Base-by-base conservation (phyloP, 2,113 vertebrate species). In the Columba janthina region DNA sequence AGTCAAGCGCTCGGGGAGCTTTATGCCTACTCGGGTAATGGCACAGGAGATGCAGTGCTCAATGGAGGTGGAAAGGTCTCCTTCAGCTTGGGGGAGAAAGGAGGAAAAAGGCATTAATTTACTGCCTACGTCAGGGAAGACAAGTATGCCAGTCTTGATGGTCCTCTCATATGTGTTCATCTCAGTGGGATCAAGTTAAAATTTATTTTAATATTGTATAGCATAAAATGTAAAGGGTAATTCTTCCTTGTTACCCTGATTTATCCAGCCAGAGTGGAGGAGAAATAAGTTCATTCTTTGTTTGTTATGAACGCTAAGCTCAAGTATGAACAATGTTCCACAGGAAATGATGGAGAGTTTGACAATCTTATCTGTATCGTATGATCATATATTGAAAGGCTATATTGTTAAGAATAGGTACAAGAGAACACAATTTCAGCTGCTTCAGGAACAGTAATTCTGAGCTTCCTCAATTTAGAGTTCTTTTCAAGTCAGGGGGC, bases 251-350 rank as follows among this genome's bases (percentile, higher is more conserved):
- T 76, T 83, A 48, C 60, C 17, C 40, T 92, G 71, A 95, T 93
- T 87, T 90, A 96, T 95, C 93, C 94, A 95, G 44, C 24, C 31
- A 92, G 53, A 89, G 61, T 85, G 24, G 18, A 86, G 38, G 64
- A 74, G 92, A 90, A 86, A 61, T 54, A 90, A 70, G 83, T 90
- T 94, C 42, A 77, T 92, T 95, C 48, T 93, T 91, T 87, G 65
- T 94, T 96, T 97, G 96, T 96, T 97, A 57, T 94, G 94, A 95
- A 96, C 96, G 80, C 90, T 96, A 79, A 92, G 77, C 50, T 93
- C 90, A 95, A 78, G 83, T 85, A 86, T 58, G 80, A 96, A 93
- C 79, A 95, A 58, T 66, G 80, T 96, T 93, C 80, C 12, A 24
- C 14, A 82, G 94, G 89, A 93, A 96, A 94, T 94, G 94, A 97